Conservation (phyloP, 1,140 invertebrate species). For the Drosophila pallidifrons region DNA sequence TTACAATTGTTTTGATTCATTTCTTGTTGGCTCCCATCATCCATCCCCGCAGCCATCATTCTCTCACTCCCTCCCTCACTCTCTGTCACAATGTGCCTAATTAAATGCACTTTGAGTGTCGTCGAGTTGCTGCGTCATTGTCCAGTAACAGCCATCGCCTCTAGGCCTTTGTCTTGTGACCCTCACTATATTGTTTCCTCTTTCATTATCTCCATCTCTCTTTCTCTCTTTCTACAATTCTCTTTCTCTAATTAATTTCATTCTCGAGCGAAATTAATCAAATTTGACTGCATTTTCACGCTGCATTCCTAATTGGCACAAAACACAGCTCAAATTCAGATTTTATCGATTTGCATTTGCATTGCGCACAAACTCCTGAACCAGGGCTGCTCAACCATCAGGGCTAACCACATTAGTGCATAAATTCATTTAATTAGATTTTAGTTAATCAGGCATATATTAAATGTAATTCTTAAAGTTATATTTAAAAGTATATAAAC, state of each 20-base stretch:
- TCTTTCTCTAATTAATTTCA: slow-evolving; percentile 51
- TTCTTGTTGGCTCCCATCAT: slow-evolving; percentile 49
- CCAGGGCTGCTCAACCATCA: not conserved
- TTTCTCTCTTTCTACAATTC: slow-evolving; percentile 7
- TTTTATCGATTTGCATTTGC: slow-evolving; percentile 17
- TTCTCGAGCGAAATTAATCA: slow-evolving; percentile 66
- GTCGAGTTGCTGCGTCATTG: slow-evolving; percentile 50
- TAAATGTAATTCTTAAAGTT: not conserved
- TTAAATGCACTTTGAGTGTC: slow-evolving; percentile 81
- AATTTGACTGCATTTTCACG: slow-evolving; percentile 53
- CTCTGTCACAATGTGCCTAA: slow-evolving; percentile 56
- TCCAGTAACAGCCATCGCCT: slow-evolving; percentile 44
- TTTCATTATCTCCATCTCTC: not conserved
- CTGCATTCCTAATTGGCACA: slow-evolving; percentile 50
- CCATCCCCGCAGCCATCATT: no score
- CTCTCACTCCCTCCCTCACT: not conserved
- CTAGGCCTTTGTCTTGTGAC: slow-evolving; percentile 58
- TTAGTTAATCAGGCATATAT: not conserved
- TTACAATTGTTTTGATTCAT: slow-evolving; percentile 83
- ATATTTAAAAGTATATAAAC: not conserved
- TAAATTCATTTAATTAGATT: not conserved
- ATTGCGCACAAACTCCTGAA: not conserved
- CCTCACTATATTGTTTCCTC: not conserved
- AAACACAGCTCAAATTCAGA: slow-evolving; percentile 11
- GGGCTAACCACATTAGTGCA: not conserved